Percentiles rank a stretch among this genome's conserved stretches.
Evolutionary conservation across 2,888 invertebrate species (phyloP).

Genomic region (Diaperis boleti): DNA sequence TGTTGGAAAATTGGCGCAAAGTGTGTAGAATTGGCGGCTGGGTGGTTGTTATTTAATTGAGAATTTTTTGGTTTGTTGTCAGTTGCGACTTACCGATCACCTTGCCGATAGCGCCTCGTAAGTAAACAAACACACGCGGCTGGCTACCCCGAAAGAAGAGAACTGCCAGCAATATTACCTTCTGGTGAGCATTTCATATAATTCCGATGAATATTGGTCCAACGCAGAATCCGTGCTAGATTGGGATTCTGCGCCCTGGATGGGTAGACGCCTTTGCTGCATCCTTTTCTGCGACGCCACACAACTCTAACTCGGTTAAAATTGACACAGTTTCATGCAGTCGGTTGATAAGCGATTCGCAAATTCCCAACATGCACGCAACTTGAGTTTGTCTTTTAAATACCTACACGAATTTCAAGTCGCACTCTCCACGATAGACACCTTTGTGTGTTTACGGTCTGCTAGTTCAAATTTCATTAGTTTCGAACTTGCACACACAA

Average conservation of each 20-base stretch:
- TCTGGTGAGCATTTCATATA: slow-evolving; percentile 47
- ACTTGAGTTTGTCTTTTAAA: no score
- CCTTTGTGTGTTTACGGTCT: no score
- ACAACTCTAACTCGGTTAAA: slow-evolving; percentile 23
- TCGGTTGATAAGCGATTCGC: slow-evolving; percentile 31
- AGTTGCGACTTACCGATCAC: slow-evolving; percentile 40
- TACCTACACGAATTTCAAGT: no score
- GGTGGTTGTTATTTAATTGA: neutral
- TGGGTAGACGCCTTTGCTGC: slow-evolving; percentile 48
- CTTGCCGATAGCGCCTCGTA: slow-evolving; percentile 18
- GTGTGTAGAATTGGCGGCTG: neutral
- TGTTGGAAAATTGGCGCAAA: slow-evolving; percentile 5
- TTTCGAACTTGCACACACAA: no score
- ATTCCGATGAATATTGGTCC: slow-evolving; percentile 53
- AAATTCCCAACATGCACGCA: slow-evolving; percentile 13
- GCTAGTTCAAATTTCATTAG: no score
- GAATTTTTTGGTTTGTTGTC: slow-evolving; percentile 13
- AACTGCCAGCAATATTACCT: slow-evolving; percentile 47
- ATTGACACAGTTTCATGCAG: slow-evolving; percentile 41
- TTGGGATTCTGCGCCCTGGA: slow-evolving; percentile 54
- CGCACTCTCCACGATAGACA: no score
- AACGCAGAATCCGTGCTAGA: slow-evolving; percentile 56
- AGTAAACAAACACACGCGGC: slow-evolving; percentile 40
- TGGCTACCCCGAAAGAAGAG: slow-evolving; percentile 33
- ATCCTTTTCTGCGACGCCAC: slow-evolving; percentile 40